Conservation (phyloP, 2,888 invertebrate genomes). For the Xanthostigma xanthostigma region DNA sequence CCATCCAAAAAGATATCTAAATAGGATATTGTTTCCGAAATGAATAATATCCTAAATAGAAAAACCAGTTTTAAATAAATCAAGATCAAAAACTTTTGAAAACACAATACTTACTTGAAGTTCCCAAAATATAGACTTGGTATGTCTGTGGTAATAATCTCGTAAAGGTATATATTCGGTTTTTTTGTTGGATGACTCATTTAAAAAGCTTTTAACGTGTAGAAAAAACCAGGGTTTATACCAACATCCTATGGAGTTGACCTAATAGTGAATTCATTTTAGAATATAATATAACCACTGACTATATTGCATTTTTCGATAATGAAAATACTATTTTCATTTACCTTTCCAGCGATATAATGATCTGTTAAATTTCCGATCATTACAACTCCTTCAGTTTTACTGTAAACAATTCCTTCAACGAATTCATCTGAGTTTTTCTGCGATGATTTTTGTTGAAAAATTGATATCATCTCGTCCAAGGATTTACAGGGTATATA, state of each 20-base stretch:
- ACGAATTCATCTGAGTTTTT: constrained; percentile 49
- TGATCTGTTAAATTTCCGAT: constrained; percentile 51
- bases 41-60: constrained; percentile 57
- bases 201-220: constrained; percentile 46
- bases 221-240: constrained; percentile 75
- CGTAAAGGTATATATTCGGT: constrained; percentile 62
- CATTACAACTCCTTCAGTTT: constrained; percentile 60
- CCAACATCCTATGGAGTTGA: constrained; percentile 61
- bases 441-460: constrained; percentile 15
- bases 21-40: constrained; percentile 61
- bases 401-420: constrained; percentile 52
- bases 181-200: constrained; percentile 22
- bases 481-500: constrained; percentile 46
- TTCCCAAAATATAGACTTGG: constrained; percentile 72
- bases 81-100: constrained; percentile 1
- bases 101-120: constrained; percentile 37
- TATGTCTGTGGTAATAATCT: constrained; percentile 73
- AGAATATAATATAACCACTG: neutral
- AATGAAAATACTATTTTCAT: neutral
- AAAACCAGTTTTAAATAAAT: neutral
- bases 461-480: constrained; percentile 30
- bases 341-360: constrained; percentile 42
- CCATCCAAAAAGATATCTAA: constrained; percentile 65
- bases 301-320: too few species aligned
- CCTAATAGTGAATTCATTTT: constrained; percentile 26